Evolutionary conservation across 2,797 vertebrate genomes (phyloP).

Genomic region (Gobio occitaniae): DNA sequence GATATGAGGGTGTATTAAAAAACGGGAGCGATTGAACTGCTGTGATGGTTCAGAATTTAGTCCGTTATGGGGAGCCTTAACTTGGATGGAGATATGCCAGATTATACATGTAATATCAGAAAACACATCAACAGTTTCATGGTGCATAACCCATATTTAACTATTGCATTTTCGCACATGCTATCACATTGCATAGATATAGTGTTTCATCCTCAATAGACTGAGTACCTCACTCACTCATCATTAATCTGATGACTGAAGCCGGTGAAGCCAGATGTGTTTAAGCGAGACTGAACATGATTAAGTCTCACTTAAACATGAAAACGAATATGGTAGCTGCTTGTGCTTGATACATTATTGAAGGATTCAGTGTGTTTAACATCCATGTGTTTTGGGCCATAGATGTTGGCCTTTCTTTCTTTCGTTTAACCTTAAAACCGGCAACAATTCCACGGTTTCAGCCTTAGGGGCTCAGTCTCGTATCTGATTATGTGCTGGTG

Average conservation of each 20-base stretch:
- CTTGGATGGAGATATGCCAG: background rate
- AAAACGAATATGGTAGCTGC: background rate
- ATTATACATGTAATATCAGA: constrained; percentile 21
- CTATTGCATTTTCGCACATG: background rate
- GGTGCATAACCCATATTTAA: constrained; percentile 8
- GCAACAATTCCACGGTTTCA: background rate
- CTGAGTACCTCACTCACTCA: background rate
- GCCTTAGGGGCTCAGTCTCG: background rate
- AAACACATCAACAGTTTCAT: constrained; percentile 7
- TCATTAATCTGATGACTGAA: constrained; percentile 5
- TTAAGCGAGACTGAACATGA: background rate
- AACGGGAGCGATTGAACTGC: background rate
- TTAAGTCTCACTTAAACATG: background rate
- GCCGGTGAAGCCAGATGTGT: background rate
- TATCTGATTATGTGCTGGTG: background rate
- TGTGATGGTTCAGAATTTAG: background rate
- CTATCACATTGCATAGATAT: background rate
- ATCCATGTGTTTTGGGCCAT: background rate
- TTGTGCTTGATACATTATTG: background rate
- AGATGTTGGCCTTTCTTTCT: background rate
- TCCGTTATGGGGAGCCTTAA: background rate
- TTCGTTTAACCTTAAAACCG: background rate
- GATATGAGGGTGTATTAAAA: constrained; percentile 16
- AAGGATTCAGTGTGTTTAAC: background rate
- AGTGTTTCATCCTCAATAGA: background rate